Evolutionary conservation across 2,797 vertebrate genomes (phyloP).

Genomic region (Silurus lanzhouensis): DNA sequence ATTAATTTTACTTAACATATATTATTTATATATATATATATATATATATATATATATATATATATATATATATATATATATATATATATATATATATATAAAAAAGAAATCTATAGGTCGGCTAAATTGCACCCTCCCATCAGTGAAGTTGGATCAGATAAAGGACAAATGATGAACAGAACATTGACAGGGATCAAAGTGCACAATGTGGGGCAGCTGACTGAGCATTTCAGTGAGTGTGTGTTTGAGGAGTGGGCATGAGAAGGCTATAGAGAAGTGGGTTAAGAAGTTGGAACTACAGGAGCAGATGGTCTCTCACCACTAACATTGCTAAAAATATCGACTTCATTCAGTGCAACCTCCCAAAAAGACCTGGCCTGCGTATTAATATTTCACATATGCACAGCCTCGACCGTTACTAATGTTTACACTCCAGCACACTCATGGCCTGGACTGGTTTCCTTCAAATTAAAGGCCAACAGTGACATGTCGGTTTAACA

Average conservation of each 20-base stretch:
- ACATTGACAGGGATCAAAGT: background rate
- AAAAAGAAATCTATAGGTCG: no score
- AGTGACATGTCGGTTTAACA: background rate
- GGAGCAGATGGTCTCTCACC: slow-evolving; percentile 57
- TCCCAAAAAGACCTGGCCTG: slow-evolving; percentile 38
- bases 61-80: no score
- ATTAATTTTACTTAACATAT: no score
- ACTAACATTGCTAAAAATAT: slow-evolving; percentile 53
- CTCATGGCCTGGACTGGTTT: background rate
- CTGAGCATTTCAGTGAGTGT: background rate
- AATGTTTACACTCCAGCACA: background rate
- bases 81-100: no score
- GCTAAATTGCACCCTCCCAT: background rate
- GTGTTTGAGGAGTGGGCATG: background rate
- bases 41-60: no score
- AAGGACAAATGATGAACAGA: background rate
- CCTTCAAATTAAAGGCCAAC: background rate
- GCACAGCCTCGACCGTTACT: background rate
- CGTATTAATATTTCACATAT: slow-evolving; percentile 3
- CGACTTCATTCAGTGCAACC: slow-evolving; percentile 37
- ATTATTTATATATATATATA: no score
- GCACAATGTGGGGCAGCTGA: background rate
- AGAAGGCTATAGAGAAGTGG: slow-evolving; percentile 60
- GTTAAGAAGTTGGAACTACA: slow-evolving; percentile 74
- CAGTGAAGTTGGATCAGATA: background rate